Conservation (phyloP, 1,140 invertebrate genomes). For the Drosophila nigrodunni region DNA sequence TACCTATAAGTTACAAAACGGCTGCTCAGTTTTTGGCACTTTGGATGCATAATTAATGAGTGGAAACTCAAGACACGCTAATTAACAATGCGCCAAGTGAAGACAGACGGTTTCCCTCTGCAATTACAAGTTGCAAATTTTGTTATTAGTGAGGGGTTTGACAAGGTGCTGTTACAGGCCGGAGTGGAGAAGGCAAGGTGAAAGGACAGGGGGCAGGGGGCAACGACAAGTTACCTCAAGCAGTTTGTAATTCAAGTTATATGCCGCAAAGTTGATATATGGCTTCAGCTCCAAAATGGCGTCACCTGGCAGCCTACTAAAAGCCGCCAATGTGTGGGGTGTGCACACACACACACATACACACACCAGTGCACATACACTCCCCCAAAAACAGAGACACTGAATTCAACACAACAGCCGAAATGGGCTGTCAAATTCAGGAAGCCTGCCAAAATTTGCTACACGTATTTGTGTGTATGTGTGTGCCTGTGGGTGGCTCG, state of each 20-base stretch:
- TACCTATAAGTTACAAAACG: conserved; percentile 40
- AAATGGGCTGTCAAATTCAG: conserved; percentile 40
- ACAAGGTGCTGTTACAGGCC: neutral
- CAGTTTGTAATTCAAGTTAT: conserved; percentile 24
- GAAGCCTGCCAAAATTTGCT: conserved; percentile 69
- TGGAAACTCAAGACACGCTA: conserved; percentile 29
- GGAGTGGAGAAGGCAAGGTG: neutral
- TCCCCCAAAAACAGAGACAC: conserved; percentile 1
- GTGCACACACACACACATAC: conserved; percentile 8
- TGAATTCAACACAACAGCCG: conserved; percentile 7
- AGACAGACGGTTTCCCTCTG: neutral
- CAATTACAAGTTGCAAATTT: conserved; percentile 37
- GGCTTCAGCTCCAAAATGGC: conserved; percentile 44
- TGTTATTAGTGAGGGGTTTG: neutral
- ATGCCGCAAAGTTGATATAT: conserved; percentile 28
- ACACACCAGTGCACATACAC: neutral
- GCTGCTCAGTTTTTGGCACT: conserved; percentile 22
- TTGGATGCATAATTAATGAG: conserved; percentile 45
- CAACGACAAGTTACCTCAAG: conserved; percentile 15
- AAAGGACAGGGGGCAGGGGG: neutral
- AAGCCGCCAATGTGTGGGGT: conserved; percentile 18
- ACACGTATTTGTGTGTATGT: conserved; percentile 41
- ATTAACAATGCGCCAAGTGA: conserved; percentile 44
- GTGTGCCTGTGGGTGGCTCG: neutral
- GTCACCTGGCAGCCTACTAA: conserved; percentile 38